Evolutionary conservation across 2,797 vertebrate genomes (phyloP).

Genomic region (Nyctibius grandis): DNA sequence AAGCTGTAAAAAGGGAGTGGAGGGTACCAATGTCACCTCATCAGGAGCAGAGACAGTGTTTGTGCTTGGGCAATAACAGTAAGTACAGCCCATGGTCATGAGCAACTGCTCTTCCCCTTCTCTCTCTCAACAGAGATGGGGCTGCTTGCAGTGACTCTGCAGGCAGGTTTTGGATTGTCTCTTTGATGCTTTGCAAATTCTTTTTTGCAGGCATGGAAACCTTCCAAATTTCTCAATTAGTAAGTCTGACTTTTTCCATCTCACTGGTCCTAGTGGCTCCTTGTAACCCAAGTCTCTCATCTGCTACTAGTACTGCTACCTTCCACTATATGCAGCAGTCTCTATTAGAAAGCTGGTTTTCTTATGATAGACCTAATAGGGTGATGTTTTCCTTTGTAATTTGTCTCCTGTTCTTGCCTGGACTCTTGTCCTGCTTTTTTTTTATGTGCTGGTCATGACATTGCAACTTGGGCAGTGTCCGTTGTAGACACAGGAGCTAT

Average conservation of each 20-base stretch:
- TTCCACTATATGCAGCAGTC: neutral
- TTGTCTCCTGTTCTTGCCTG: neutral
- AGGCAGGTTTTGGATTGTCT: neutral
- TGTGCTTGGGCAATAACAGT: neutral
- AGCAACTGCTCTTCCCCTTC: neutral
- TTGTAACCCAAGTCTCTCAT: neutral
- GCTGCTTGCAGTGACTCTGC: neutral
- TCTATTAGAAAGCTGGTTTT: neutral
- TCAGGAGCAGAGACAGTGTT: neutral
- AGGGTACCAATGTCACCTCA: rapidly evolving
- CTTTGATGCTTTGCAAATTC: neutral
- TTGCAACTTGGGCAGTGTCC: rapidly evolving
- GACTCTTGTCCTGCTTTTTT: neutral
- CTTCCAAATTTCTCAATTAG: neutral
- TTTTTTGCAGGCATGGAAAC: neutral
- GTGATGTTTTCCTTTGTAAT: neutral
- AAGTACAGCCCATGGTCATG: rapidly evolving
- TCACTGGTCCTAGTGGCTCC: neutral
- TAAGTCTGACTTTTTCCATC: neutral
- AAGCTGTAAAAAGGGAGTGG: neutral
- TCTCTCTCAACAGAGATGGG: neutral
- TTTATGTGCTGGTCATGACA: neutral
- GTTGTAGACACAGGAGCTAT: rapidly evolving
- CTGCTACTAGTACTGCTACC: neutral
- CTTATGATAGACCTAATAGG: too few species aligned